Conservation (phyloP, 2,797 vertebrate species). For the Macropodus opercularis region DNA sequence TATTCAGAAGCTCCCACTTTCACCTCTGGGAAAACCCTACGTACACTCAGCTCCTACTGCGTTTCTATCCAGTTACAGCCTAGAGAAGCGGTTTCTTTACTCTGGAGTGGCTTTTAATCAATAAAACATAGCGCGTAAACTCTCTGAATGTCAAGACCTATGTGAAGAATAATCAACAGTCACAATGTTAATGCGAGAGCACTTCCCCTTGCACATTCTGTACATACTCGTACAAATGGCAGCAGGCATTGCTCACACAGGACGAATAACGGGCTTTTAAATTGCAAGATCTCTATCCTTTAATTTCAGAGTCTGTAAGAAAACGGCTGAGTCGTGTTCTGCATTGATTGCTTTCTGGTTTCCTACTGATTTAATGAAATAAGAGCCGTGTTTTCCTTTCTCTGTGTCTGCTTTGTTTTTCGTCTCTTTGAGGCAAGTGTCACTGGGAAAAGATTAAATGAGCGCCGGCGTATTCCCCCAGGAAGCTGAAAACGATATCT, state of each 20-base stretch:
- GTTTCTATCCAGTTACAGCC: not conserved
- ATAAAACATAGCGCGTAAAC: constrained; percentile 15
- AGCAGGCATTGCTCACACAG: constrained; percentile 16
- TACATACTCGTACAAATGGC: not conserved
- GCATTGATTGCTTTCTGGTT: constrained; percentile 60
- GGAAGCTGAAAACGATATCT: constrained; percentile 68
- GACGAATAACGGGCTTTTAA: constrained; percentile 11
- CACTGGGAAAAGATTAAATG: constrained; percentile 61
- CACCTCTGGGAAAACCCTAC: constrained; percentile 13
- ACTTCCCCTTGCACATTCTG: not conserved
- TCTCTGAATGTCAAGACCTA: not conserved
- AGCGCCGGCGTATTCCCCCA: constrained; percentile 53
- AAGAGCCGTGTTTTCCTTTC: constrained; percentile 52
- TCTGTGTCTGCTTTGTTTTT: constrained; percentile 52
- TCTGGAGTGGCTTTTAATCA: constrained; percentile 29
- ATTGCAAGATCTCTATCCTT: constrained; percentile 9
- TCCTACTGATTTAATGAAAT: constrained; percentile 62
- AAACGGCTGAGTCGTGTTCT: constrained; percentile 45
- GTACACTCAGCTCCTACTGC: constrained; percentile 6
- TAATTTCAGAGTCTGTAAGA: constrained; percentile 39
- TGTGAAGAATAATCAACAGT: constrained; percentile 11
- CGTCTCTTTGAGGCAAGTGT: constrained; percentile 49
- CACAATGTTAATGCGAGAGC: constrained; percentile 10
- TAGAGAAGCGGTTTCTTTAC: not conserved
- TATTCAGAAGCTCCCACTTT: not conserved